A percentile compares a stretch with the other conserved stretches of the same genome.
These are phyloP conservation scores for Poeciliopsis gracilis DNA, from an alignment of 2,797 vertebrate species.

Conservation along the genomic window DNA sequence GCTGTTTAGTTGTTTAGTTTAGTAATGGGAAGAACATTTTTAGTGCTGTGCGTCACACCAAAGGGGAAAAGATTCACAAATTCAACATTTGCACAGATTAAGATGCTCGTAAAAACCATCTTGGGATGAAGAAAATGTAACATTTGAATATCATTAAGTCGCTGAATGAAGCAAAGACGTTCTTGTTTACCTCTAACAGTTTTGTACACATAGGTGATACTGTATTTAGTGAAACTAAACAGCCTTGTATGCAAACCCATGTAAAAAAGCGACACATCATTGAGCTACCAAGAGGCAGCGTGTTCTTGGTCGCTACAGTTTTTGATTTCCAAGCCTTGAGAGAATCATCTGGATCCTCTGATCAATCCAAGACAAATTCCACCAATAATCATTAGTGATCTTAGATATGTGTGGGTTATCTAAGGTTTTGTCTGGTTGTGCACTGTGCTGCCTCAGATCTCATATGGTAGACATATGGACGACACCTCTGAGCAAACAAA, in stretches of 20 bases:
- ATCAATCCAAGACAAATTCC: not conserved
- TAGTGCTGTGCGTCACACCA: not conserved
- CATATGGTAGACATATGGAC: too few relatives aligned
- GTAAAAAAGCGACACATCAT: not conserved
- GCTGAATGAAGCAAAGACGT: not conserved
- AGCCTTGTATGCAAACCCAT: not conserved
- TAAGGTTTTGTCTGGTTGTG: too few relatives aligned
- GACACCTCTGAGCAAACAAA: too few relatives aligned
- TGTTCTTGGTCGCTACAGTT: not conserved
- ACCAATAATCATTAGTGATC: not conserved
- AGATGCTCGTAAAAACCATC: not conserved
- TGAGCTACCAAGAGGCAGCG: not conserved
- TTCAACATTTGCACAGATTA: not conserved
- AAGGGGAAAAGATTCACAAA: not conserved
- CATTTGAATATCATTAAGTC: not conserved
- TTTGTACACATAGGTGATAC: not conserved
- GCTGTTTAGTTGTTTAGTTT: too few relatives aligned
- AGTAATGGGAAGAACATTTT: not conserved
- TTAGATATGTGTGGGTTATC: not conserved
- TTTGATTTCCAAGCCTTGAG: not conserved
- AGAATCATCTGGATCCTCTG: not conserved
- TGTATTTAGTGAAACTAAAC: not conserved
- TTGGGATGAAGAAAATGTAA: not conserved
- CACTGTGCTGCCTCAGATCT: too few relatives aligned
- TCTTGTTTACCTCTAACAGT: not conserved